These are phyloP conservation scores for Synergus gifuensis DNA, from an alignment of 2,888 invertebrate species.

Conservation along the genomic window DNA sequence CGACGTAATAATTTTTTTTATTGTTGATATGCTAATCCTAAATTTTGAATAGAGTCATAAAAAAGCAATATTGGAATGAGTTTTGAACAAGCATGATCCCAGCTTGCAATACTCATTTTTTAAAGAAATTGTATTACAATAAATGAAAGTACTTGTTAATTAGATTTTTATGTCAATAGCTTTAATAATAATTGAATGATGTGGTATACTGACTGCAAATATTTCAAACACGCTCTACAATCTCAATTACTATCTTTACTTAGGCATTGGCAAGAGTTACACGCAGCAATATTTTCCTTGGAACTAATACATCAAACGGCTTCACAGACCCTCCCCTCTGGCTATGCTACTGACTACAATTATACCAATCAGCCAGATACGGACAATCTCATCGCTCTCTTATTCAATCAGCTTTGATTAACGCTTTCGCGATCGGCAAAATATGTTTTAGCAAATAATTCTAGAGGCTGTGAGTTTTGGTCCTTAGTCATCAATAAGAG, in stretches of 20 bases:
- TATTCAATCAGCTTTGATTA: slow-evolving; percentile 16
- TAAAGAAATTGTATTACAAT: not conserved
- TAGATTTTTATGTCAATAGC: not conserved
- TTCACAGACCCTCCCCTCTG: not conserved
- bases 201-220: not conserved
- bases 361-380: slow-evolving; percentile 12
- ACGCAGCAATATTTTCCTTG: not conserved
- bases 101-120: not conserved
- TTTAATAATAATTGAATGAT: slow-evolving; percentile 2
- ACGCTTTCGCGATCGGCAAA: slow-evolving; percentile 23
- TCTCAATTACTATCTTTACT: slow-evolving; percentile 5
- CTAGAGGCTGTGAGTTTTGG: slow-evolving; percentile 3
- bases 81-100: not conserved
- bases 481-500: slow-evolving; percentile 16
- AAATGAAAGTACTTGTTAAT: not conserved
- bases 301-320: slow-evolving; percentile 4
- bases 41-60: too few relatives aligned
- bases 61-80: not conserved
- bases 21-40: too few relatives aligned
- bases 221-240: slow-evolving; percentile 2
- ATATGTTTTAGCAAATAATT: slow-evolving; percentile 8
- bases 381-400: slow-evolving; percentile 1
- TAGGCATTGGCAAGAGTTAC: not conserved
- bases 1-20: too few relatives aligned
- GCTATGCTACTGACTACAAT: slow-evolving; percentile 15